These are phyloP conservation scores for Gavialis gangeticus DNA, from an alignment of 2,113 vertebrate genomes.

Conservation along the genomic window DNA sequence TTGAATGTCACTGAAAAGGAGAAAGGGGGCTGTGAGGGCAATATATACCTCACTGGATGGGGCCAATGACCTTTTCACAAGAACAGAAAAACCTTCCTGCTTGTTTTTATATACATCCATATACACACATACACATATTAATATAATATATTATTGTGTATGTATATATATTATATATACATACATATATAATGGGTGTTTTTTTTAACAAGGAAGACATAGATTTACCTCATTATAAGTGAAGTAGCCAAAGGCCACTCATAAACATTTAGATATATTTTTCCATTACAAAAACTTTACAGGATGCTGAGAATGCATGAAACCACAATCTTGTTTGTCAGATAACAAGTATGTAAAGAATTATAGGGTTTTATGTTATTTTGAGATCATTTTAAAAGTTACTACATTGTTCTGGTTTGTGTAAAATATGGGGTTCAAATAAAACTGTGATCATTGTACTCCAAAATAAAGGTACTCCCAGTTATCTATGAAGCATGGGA, in stretches of 20 bases:
- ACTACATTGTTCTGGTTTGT: background rate
- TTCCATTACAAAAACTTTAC: too few relatives aligned
- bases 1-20: background rate
- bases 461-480: slow-evolving; percentile 30
- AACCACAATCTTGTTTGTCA: background rate
- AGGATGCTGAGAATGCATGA: background rate
- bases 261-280: background rate
- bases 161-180: too few relatives aligned
- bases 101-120: too few relatives aligned
- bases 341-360: slow-evolving; percentile 1
- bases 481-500: slow-evolving; percentile 46
- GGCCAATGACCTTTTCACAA: background rate
- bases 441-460: background rate
- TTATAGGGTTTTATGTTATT: background rate
- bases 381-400: background rate
- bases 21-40: background rate
- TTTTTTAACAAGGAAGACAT: background rate
- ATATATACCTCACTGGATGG: background rate
- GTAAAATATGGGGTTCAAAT: background rate
- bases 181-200: too few relatives aligned
- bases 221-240: background rate
- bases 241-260: background rate
- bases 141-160: too few relatives aligned
- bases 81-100: too few relatives aligned
- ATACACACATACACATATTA: too few relatives aligned